phyloP scores from a whole-genome alignment of 1,140 invertebrate genomes.

The Schlechtendalia chinensis region DNA sequence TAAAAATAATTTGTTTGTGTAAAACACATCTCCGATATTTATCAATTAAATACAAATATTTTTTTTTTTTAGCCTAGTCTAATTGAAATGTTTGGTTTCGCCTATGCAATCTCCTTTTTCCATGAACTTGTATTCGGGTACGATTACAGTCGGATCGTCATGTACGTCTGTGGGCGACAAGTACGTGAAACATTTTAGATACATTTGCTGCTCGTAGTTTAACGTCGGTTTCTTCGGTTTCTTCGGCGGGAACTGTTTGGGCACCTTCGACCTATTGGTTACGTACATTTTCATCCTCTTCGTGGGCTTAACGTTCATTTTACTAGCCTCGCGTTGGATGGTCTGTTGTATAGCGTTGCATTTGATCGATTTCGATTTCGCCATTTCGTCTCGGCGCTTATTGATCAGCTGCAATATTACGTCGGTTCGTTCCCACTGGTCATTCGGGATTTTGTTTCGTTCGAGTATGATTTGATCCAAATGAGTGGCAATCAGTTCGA shows the following conservation, averaged over 20 bases:
- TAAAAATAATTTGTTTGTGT: too few relatives aligned
- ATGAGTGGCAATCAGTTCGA: neutral
- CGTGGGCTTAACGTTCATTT: too few relatives aligned
- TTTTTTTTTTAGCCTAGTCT: too few relatives aligned
- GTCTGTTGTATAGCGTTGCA: neutral
- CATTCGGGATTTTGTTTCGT: neutral
- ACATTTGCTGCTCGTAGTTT: neutral
- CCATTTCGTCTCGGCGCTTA: neutral
- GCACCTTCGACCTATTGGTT: neutral
- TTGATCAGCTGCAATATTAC: neutral
- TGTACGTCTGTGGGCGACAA: neutral
- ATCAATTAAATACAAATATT: too few relatives aligned
- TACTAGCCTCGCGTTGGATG: too few relatives aligned
- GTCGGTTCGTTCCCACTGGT: neutral
- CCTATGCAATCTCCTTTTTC: too few relatives aligned
- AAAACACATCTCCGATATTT: too few relatives aligned
- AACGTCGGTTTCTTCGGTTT: neutral
- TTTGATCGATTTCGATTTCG: neutral
- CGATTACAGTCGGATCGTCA: too few relatives aligned
- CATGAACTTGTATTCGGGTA: too few relatives aligned
- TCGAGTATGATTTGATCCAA: neutral
- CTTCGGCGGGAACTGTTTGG: neutral
- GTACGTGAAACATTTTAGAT: neutral
- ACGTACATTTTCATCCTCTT: neutral
- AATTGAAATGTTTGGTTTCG: too few relatives aligned